Base-by-base conservation (phyloP, 1,140 invertebrate species). In the Latrodectus geometricus region DNA sequence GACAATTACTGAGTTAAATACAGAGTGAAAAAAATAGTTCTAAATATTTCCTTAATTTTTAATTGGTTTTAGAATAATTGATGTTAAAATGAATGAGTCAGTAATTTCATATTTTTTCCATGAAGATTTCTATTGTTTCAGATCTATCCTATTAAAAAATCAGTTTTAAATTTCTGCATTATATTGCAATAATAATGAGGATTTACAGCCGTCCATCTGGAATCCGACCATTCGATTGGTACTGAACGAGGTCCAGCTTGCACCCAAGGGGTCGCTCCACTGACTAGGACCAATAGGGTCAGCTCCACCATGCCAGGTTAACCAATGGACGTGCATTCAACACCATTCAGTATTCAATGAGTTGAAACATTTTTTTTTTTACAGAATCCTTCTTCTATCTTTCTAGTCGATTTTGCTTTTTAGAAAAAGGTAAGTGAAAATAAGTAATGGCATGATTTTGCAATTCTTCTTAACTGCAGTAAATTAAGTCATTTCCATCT, bases 271-370 rank as follows among this genome's bases (percentile, higher is more conserved):
- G 65, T 78, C 78, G 78, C 78, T 80, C 66, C 66, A 70, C 66
- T 80, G 68, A 70, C 66, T 61, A 80, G 48, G 23, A 50, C 78
- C 78, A 80, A 80, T 80, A 50, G 49, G 66, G 78, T 80, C 61
- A 79, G 17, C 1, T 8, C 56, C 17, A 11, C 15, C 20, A 35
- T 15, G 12, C 20, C 56, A 65, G 8, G 23, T 35, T 54, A 8
- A 48, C 76, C 76, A 78, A 68, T 78, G 23, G 76, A 49, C 35
- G 11, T 12, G 23, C 65, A 15, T 17, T 17, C 35, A 66, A 17
- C 12, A 8, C 14, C n/a, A 68, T 78, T 78, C 23, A 21, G 61
- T 78, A 78, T 66, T 78, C 76, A 49, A 66, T 20, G 76, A 68
- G 54, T 76, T 48, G 20, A 65, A 9, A 48, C 0, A 20, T 11